Evolutionary conservation across 2,888 invertebrate genomes (phyloP), one percentile per base, ranked within the genome.

Genomic region (Branchipolynoe longqiensis): DNA sequence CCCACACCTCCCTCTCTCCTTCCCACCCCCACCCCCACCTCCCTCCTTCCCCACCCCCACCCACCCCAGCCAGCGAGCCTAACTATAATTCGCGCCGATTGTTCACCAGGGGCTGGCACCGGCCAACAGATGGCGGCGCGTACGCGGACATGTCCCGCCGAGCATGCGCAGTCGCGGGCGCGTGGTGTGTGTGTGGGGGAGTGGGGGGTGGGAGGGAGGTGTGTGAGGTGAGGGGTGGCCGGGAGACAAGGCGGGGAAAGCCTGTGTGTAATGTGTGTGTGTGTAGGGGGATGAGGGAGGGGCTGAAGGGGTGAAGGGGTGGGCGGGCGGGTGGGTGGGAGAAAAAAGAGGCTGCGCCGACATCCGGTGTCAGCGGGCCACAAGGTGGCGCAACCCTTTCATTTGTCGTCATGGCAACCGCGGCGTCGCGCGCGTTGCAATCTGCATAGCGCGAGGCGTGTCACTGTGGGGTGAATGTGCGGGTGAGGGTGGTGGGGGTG

Each of bases 401-500:
- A 83, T 59, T 83, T 62, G 83, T 83, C 40, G 36, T 64, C 83
- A 83, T 59, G 83, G 62, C 41, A 83, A 83, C 78, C 83, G 28
- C 8, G 18, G 56, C 25, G n/a, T 62, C 62, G 6, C 62, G 3
- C 6, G 62, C 62, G 25, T 14, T 14, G 22, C 73, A 73, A 73
- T 73, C 38, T 73, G 28, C 73, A 38, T 73, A 40, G 73, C 36
- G 40, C 38, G 73, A 22, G 22, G 38, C n/a, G 25, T 73, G 73
- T 73, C 78, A 78, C 6, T 62, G 12, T 31, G 62, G 12, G 6
- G 14, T 12, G 62, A 48, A 48, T 18, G 8, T 12, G 48, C 48
- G 48, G 8, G 8, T 48, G 48, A 18, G 8, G 48, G 8, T 12
- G 48, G 48, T 18, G 48, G 8, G 18, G 48, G n/a, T 48, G 48